phyloP scores from a whole-genome alignment of 2,888 invertebrate species.

The Philonicus albiceps region DNA sequence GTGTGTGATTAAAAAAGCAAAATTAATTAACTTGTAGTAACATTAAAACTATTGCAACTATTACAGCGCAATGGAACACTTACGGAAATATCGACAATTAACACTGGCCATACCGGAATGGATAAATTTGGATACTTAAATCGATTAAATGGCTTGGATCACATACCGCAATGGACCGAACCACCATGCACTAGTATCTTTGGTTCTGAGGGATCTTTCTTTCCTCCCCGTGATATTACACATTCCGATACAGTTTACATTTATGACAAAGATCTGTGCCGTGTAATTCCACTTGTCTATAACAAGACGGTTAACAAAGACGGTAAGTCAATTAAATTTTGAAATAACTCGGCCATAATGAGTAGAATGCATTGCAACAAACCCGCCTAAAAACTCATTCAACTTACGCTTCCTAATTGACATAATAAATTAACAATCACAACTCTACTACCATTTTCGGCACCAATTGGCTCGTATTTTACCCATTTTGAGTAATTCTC shows the following conservation, averaged over 20 bases:
- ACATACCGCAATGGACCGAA: constrained; percentile 78
- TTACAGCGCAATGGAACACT: constrained; percentile 80
- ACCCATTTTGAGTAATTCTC: background rate
- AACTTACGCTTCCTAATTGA: background rate
- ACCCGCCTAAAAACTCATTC: background rate
- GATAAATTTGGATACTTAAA: constrained; percentile 81
- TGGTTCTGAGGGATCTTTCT: constrained; percentile 84
- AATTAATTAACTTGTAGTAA: background rate
- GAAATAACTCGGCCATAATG: background rate
- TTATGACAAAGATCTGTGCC: constrained; percentile 87
- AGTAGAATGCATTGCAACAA: background rate
- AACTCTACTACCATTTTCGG: background rate
- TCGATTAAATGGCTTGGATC: constrained; percentile 78
- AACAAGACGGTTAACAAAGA: constrained; percentile 74
- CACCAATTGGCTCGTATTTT: background rate
- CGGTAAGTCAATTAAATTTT: constrained; percentile 63
- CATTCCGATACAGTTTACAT: constrained; percentile 75
- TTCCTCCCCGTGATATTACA: constrained; percentile 79
- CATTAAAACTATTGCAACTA: background rate
- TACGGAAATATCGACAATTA: constrained; percentile 81
- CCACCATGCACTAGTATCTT: constrained; percentile 76
- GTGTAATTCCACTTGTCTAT: constrained; percentile 79
- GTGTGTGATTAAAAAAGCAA: too few relatives aligned
- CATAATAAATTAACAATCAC: background rate
- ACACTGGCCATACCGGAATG: constrained; percentile 77